A percentile compares a stretch with the other conserved stretches of the same genome.
phyloP scores from a whole-genome alignment of 1,140 invertebrate species.

The Latrodectus geometricus region DNA sequence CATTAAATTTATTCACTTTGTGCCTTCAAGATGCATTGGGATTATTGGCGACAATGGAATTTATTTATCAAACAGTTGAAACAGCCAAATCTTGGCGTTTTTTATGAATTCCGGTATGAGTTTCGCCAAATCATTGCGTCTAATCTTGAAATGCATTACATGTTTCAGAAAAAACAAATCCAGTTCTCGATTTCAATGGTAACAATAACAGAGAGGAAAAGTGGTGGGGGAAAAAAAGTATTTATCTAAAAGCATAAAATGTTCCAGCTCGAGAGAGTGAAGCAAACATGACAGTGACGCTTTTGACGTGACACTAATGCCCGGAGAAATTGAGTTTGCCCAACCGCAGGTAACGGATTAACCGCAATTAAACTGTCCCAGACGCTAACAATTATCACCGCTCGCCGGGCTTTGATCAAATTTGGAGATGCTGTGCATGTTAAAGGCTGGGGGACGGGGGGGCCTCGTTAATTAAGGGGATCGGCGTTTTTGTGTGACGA shows the following conservation, averaged over 20 bases:
- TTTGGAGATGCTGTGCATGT: constrained; percentile 45
- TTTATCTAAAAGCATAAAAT: background rate
- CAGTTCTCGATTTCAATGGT: too few species aligned
- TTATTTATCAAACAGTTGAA: too few species aligned
- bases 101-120: too few species aligned
- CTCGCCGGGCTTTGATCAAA: constrained; percentile 45
- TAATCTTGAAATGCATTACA: too few species aligned
- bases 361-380: constrained; percentile 60
- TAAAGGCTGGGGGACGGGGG: constrained; percentile 12
- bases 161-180: too few species aligned
- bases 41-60: too few species aligned
- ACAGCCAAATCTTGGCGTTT: too few species aligned
- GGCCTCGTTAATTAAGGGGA: constrained; percentile 43
- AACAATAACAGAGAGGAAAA: background rate
- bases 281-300: constrained; percentile 43
- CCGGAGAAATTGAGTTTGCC: constrained; percentile 43
- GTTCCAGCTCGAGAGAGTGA: background rate
- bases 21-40: too few species aligned
- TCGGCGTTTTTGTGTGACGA: constrained; percentile 9
- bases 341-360: constrained; percentile 55
- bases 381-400: constrained; percentile 54
- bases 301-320: constrained; percentile 54
- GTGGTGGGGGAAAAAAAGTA: background rate
- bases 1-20: too few species aligned
- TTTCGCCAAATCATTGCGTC: too few species aligned